Evolutionary conservation across 2,888 invertebrate species (phyloP).

Genomic region (Orthosia incerta): DNA sequence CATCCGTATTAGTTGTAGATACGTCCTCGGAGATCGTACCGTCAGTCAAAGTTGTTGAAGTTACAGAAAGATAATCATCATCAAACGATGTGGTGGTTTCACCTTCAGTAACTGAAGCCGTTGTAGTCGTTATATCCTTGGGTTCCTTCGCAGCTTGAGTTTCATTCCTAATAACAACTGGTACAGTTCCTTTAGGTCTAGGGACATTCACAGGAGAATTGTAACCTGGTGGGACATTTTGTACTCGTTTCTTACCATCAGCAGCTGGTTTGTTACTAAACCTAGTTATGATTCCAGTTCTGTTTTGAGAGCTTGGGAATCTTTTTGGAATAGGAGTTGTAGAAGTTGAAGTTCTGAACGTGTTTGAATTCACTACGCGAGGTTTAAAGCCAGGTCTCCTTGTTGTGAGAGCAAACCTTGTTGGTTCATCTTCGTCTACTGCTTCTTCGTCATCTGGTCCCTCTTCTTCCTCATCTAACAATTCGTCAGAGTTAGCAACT

Average conservation of each 20-base stretch:
- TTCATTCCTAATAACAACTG: constrained; percentile 55
- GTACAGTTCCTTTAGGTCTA: constrained; percentile 49
- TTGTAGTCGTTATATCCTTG: constrained; percentile 73
- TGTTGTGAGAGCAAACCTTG: constrained; percentile 75
- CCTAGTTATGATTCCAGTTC: constrained; percentile 79
- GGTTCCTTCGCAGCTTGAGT: constrained; percentile 69
- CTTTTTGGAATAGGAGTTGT: constrained; percentile 84
- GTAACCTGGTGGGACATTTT: constrained; percentile 86
- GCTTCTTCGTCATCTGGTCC: constrained; percentile 75
- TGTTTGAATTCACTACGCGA: constrained; percentile 83
- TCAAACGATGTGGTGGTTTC: constrained; percentile 76
- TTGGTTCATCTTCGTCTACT: constrained; percentile 70
- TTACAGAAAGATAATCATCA: constrained; percentile 84
- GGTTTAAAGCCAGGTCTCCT: constrained; percentile 82
- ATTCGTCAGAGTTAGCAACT: constrained; percentile 66
- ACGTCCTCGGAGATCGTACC: constrained; percentile 73
- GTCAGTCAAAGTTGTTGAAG: constrained; percentile 73
- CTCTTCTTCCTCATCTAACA: constrained; percentile 73
- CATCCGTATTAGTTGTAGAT: constrained; percentile 74
- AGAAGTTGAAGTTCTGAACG: constrained; percentile 85
- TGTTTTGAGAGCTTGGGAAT: constrained; percentile 76
- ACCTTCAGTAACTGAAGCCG: constrained; percentile 67
- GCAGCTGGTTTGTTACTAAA: constrained; percentile 78
- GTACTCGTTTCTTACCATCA: constrained; percentile 83
- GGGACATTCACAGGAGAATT: constrained; percentile 67